Evolutionary conservation across 2,888 invertebrate genomes (phyloP), one percentile per base, ranked within the genome.

Genomic region (Gymnocheta viridis): DNA sequence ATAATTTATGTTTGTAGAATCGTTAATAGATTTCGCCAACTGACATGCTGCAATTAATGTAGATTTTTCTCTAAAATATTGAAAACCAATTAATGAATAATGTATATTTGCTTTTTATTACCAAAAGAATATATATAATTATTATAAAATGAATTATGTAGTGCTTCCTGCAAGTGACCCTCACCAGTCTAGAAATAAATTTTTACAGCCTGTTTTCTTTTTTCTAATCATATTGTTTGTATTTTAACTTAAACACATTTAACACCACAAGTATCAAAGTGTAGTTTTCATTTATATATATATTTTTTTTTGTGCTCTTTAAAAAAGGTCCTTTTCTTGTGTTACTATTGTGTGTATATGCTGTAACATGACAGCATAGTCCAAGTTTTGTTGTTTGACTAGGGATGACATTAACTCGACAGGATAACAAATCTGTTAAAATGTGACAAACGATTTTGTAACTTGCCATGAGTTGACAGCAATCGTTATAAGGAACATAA

Each of bases 391-490:
- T 58, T 56, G 60, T 44, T 80, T 85, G 86, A 88, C 88, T 89
- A 86, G 87, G 89, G 88, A 87, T 89, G 90, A 91, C 89, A 89
- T 89, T 91, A 90, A 90, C 91, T 90, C 90, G 90, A 90, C 91
- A 90, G 90, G 90, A 90, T 91, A 90, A 90, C 90, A 90, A 90
- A 90, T 90, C 91, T 90, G 90, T 90, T 90, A 89, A 90, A 90
- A 89, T 84, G 90, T 91, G 90, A 91, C 91, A 90, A 90, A 90
- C 91, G 90, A 90, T 89, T 87, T 86, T 87, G 87, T 87, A 85
- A 84, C 85, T 85, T 86, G 86, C 81, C 82, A 82, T 77, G 58
- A 82, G 85, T 84, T 84, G 85, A 86, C 86, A 85, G 81, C 79
- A 66, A 66, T 72, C 64, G 74, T 60, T 67, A 81, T 69, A 81